These are phyloP conservation scores for Augochlora pura DNA, from an alignment of 1,140 invertebrate species.

Conservation along the genomic window DNA sequence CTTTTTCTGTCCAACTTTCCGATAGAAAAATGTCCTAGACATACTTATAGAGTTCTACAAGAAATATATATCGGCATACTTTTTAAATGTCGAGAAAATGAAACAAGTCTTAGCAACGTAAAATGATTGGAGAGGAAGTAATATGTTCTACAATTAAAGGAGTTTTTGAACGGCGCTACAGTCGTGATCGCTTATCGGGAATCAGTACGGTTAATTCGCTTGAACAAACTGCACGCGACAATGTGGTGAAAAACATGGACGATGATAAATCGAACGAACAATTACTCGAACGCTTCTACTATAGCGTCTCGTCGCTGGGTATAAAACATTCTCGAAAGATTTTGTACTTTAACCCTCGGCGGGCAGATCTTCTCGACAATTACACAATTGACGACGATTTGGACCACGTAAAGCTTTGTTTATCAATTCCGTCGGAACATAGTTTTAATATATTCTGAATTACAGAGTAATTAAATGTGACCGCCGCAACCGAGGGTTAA, in stretches of 20 bases:
- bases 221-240: neutral
- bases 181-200: neutral
- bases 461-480: too few relatives aligned
- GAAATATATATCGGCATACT: neutral
- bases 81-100: slow-evolving; percentile 16
- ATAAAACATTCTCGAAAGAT: slow-evolving; percentile 16
- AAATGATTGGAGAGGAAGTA: neutral
- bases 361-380: too few relatives aligned
- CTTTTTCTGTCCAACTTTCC: too few relatives aligned
- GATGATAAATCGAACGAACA: neutral
- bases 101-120: neutral
- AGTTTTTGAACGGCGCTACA: too few relatives aligned
- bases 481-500: too few relatives aligned
- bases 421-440: too few relatives aligned
- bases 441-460: too few relatives aligned
- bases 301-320: slow-evolving; percentile 13
- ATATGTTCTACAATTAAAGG: neutral
- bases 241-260: slow-evolving; percentile 3
- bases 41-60: neutral
- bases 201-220: neutral
- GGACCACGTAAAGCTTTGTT: too few relatives aligned
- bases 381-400: too few relatives aligned
- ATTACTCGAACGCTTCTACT: neutral
- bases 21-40: too few relatives aligned
- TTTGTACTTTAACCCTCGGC: too few relatives aligned